phyloP scores from a whole-genome alignment of 2,888 invertebrate species.

The Oligia strigilis region DNA sequence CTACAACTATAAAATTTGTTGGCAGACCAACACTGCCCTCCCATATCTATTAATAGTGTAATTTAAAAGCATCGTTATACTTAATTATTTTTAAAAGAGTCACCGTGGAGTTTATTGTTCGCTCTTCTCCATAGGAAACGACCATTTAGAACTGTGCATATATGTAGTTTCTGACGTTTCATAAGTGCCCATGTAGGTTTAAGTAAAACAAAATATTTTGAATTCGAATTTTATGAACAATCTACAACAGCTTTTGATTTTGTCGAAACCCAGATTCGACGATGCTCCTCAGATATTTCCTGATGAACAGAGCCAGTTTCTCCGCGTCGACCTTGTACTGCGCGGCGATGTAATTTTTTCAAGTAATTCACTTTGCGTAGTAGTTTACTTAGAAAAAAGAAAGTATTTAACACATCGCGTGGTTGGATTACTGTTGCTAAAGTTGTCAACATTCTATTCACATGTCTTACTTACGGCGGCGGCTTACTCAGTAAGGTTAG shows the following conservation, averaged over 20 bases:
- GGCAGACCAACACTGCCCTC: background rate
- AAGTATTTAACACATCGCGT: background rate
- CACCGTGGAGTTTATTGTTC: background rate
- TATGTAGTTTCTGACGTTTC: background rate
- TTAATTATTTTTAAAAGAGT: background rate
- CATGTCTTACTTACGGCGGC: background rate
- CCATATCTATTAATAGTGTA: background rate
- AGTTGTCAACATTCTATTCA: slow-evolving; percentile 29
- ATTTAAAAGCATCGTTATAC: no score
- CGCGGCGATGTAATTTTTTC: background rate
- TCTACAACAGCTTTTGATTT: no score
- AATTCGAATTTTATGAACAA: background rate
- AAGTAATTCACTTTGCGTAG: background rate
- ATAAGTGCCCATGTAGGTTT: background rate
- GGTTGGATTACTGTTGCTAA: background rate
- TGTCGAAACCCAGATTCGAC: no score
- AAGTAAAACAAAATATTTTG: background rate
- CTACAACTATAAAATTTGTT: background rate
- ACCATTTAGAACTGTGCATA: background rate
- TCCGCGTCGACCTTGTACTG: background rate
- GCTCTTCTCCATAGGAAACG: background rate
- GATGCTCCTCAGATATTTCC: background rate
- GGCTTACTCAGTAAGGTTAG: slow-evolving; percentile 32
- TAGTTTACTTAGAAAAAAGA: background rate
- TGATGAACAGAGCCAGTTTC: background rate